These are phyloP conservation scores for Tylochromis polylepis DNA, from an alignment of 2,113 vertebrate species.

Conservation along the genomic window DNA sequence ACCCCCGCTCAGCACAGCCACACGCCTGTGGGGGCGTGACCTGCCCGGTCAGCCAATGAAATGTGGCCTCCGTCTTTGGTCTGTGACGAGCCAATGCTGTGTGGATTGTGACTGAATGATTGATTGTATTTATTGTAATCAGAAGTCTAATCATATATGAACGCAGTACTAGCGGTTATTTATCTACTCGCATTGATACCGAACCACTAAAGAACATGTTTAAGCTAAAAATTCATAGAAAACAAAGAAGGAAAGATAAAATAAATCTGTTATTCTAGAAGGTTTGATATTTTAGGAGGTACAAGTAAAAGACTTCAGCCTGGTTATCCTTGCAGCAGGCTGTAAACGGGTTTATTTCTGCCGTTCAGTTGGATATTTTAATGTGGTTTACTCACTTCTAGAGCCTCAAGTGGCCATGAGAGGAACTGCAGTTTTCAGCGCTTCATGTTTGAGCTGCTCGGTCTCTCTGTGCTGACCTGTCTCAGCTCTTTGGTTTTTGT, in stretches of 20 bases:
- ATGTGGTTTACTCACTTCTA: neutral
- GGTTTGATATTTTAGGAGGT: neutral
- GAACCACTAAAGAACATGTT: neutral
- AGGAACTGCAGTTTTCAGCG: neutral
- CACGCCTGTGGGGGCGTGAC: neutral
- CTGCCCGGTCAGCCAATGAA: neutral
- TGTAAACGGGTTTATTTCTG: neutral
- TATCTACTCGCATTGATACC: neutral
- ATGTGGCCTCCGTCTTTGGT: neutral
- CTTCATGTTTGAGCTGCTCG: neutral
- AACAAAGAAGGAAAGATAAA: neutral
- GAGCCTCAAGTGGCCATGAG: neutral
- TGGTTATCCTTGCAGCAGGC: rapidly evolving
- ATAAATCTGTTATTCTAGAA: neutral
- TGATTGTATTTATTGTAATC: neutral
- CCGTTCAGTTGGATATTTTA: rapidly evolving
- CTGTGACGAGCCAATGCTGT: neutral
- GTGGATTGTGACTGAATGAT: neutral
- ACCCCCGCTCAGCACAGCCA: neutral
- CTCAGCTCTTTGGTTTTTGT: neutral
- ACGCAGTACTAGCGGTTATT: neutral
- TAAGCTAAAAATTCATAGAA: neutral
- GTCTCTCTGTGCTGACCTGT: neutral
- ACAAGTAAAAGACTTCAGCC: neutral
- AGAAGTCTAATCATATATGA: neutral